phyloP scores from a whole-genome alignment of 1,140 invertebrate genomes.

The Drosophila takahashii region DNA sequence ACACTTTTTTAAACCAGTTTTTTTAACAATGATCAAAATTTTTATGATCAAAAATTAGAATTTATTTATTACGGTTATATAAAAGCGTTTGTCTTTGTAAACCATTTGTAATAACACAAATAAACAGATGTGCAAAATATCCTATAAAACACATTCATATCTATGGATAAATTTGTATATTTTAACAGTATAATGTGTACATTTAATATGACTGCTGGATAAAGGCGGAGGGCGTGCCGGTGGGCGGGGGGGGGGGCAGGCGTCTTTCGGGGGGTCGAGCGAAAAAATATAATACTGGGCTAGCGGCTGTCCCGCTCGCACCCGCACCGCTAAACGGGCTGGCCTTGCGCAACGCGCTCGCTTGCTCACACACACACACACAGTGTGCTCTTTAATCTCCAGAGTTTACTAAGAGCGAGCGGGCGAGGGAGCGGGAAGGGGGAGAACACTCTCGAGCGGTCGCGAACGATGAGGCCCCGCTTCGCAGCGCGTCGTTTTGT shows the following conservation, averaged over 20 bases:
- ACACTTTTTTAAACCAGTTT: background rate
- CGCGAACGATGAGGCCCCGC: constrained; percentile 61
- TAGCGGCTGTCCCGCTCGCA: constrained; percentile 52
- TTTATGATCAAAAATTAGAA: background rate
- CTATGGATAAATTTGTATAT: background rate
- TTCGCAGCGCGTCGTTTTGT: constrained; percentile 52
- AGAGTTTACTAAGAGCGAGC: constrained; percentile 52
- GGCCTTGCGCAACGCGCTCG: constrained; percentile 80
- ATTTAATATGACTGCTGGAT: constrained; percentile 13
- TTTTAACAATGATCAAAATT: too few species aligned
- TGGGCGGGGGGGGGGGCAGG: background rate
- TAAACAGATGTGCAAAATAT: background rate
- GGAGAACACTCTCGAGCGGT: constrained; percentile 46
- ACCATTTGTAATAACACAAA: background rate
- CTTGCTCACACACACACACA: constrained; percentile 46
- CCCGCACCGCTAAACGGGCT: constrained; percentile 39
- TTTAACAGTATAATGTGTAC: constrained; percentile 9
- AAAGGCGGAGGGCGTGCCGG: constrained; percentile 7
- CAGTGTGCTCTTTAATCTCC: constrained; percentile 65
- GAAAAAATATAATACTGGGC: constrained; percentile 48
- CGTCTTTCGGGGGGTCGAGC: constrained; percentile 33
- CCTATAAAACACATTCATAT: background rate
- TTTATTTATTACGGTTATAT: background rate
- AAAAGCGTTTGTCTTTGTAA: background rate
- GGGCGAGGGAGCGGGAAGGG: constrained; percentile 31